Base-by-base conservation (phyloP, 1,140 invertebrate genomes). In the Armadillidium nasatum region DNA sequence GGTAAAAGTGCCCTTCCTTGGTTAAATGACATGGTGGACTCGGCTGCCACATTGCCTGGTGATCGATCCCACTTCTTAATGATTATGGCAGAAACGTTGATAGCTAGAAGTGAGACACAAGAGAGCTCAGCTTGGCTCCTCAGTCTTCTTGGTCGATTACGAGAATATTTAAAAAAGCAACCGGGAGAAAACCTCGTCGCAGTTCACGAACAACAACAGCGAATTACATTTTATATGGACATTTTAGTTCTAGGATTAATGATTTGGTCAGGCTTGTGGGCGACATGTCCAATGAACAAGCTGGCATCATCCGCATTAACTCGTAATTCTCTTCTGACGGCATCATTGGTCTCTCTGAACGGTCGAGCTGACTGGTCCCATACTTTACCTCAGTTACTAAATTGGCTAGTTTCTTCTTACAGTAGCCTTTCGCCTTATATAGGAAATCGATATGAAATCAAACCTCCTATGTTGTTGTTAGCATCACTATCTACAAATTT, bases 21-120 rank as follows among this genome's bases (percentile, higher is more conserved):
- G 89, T 82, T 91, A 21, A 89, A 90, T 79, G 89, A 91, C 77
- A 85, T 89, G 43, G 88, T 92, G 22, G 87, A 90, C 81, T 87
- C 86, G 11, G 83, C 85, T 60, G 83, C 82, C n/a, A 76, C 74
- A 23, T 46, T 81, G 66, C 78, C 78, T 4, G 78, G 76, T 0
- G 78, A 79, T 66, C 73, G 78, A 44, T 78, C 76, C 2, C 75
- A 77, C 22, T 19, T 78, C 15, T 74, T 81, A 43, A 70, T 46
- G 23, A 76, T 77, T 1, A 76, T 81, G 72, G 76, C 78, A 10
- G 44, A 71, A n/a, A 78, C 78, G 0, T 74, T 81, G 44, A 71
- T 78, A 11, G 45, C 71, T 4, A 74, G 77, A 10, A 77, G 76
- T 60, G 74, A 76, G 21, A 78, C 73, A 10, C 33, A 33, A n/a